Base-by-base conservation (phyloP, 2,797 vertebrate species). In the Danio tinwini region DNA sequence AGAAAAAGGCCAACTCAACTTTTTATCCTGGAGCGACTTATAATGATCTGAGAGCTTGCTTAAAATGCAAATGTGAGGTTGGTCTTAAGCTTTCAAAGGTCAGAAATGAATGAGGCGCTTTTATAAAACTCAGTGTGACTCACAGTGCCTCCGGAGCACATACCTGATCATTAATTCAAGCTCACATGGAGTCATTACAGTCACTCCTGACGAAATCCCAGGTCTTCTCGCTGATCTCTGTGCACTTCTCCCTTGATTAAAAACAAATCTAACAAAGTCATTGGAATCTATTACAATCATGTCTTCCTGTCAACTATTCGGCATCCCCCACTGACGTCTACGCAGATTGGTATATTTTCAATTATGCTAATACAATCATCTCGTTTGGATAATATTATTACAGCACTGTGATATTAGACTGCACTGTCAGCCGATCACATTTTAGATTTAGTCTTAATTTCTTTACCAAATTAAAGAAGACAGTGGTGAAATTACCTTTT, bases 231-330 rank as follows among this genome's bases (percentile, higher is more conserved):
- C 72, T 67, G 49, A 73, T 83, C 83, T 78, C 74, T 50, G 55
- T 76, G 62, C 74, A 84, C 72, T 74, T 80, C 78, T 83, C 45
- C 71, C 67, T 62, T 81, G 84, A 85, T 85, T 87, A 85, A 68
- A 81, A 85, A 83, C 74, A 80, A 90, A 88, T 88, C 85, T 89
- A 84, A 91, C 84, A 85, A 76, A 90, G 90, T 92, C 92, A 93
- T 92, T 91, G 88, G 87, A 92, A 91, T 90, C 92, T 88, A 92
- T 93, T 93, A 93, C 89, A 91, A 89, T 90, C 88, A 92, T 83
- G 80, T 88, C 87, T 80, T 67, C 77, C 88, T 90, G 91, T 91
- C 90, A 77, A 85, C 78, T 81, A 81, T 77, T 71, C 89, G 90
- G 89, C 87, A 85, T 84, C 84, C 84, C 85, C 70, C 65, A 75